phyloP scores from a whole-genome alignment of 1,140 invertebrate genomes.

The Acyrthosiphon pisum region DNA sequence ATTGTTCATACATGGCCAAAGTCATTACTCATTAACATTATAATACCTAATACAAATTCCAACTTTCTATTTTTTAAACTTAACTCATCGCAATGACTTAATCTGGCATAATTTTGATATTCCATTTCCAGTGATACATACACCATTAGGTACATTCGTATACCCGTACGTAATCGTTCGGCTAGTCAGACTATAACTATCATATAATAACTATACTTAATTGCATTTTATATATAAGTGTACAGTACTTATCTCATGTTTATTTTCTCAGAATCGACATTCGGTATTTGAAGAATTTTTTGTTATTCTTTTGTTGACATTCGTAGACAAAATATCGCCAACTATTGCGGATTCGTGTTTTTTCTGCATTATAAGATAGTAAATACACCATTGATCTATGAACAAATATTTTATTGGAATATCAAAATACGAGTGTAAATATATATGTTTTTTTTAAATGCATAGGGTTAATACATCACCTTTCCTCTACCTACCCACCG shows the following conservation, averaged over 20 bases:
- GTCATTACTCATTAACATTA: not conserved
- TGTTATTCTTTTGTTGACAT: not conserved
- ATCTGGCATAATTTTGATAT: not conserved
- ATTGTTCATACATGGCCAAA: not conserved
- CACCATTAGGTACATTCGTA: not conserved
- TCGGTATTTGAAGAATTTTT: not conserved
- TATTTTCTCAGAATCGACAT: not conserved
- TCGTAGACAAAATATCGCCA: not conserved
- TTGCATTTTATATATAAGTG: not conserved
- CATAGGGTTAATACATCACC: not conserved
- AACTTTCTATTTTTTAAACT: not conserved
- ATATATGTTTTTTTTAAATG: too few relatives aligned
- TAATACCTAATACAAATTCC: not conserved
- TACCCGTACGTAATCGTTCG: not conserved
- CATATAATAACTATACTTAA: not conserved
- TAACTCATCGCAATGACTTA: not conserved
- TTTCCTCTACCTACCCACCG: fast-evolving
- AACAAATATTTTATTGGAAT: not conserved
- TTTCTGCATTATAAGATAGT: not conserved
- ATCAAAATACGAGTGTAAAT: not conserved
- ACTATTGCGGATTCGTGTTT: not conserved
- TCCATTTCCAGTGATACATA: not conserved
- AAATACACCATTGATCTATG: not conserved
- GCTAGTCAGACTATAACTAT: not conserved
- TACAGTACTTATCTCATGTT: not conserved